Percentiles rank a stretch among this genome's conserved stretches.
phyloP scores from a whole-genome alignment of 2,113 vertebrate species.

The Oriolus oriolus region DNA sequence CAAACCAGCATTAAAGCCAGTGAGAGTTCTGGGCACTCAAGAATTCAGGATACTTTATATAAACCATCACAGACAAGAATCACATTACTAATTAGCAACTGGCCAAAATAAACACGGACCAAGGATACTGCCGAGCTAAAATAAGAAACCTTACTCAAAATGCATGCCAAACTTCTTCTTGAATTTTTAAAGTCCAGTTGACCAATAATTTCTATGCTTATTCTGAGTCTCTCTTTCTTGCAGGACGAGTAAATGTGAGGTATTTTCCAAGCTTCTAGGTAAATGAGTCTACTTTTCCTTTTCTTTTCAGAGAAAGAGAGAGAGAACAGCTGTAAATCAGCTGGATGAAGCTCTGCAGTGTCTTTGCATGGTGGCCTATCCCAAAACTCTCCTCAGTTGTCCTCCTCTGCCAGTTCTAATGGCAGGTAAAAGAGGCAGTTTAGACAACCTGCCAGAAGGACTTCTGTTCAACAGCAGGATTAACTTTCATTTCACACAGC shows the following conservation, averaged over 20 bases:
- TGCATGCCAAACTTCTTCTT: neutral
- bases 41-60: neutral
- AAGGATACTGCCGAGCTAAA: neutral
- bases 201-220: neutral
- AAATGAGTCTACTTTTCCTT: neutral
- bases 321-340: neutral
- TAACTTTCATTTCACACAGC: neutral
- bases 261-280: neutral
- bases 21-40: neutral
- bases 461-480: neutral
- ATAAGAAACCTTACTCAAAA: neutral
- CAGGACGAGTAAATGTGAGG: neutral
- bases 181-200: neutral
- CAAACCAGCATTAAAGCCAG: neutral
- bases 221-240: neutral
- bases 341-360: neutral
- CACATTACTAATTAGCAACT: neutral
- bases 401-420: neutral
- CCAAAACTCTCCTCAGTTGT: neutral
- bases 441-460: neutral
- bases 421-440: neutral
- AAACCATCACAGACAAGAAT: neutral
- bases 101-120: neutral
- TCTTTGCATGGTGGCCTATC: neutral
- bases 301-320: neutral